Evolutionary conservation across 2,888 invertebrate species (phyloP), one percentile per base, ranked within the genome.

Genomic region (Nomada goodeniana): DNA sequence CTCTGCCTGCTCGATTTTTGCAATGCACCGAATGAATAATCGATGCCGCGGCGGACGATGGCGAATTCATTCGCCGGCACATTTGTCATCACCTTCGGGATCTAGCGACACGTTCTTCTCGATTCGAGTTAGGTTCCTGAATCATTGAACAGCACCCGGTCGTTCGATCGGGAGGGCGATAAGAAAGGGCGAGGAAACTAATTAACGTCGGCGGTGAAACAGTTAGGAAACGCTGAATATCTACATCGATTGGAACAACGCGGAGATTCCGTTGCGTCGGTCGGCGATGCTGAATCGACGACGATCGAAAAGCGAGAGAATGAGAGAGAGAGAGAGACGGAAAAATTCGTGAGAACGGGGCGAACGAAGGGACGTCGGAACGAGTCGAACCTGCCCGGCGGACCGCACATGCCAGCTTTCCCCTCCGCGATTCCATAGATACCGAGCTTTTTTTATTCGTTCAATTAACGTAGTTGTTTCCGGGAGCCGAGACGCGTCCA

Each of bases 21-120:
- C 64, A 72, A 77, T 80, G 77, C 57, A 76, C 23, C 75, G 78
- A 78, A 80, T 72, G 86, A 83, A 80, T 78, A 71, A 74, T 53
- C 80, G 80, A 81, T 81, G 72, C 59, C 61, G 57, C 36, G 44
- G 52, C 44, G 59, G 73, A 60, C 83, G 83, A 55, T 72, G 65
- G 67, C 72, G 71, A 74, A 83, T 73, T 53, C 73, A 60, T 59
- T 75, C 52, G 61, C 11, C 71, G 61, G 57, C 47, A 26, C 71
- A 80, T 80, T 80, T 79, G 80, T 80, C 80, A 79, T 80, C 80
- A 57, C 65, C 80, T 50, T 42, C 23, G 69, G 57, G 36, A 44
- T 60, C 81, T 67, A 74, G 44, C 79, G 70, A 80, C 76, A 74
- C 81, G 74, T 61, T 65, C 65, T 59, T 50, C 29, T 55, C 44